Evolutionary conservation across 2,888 invertebrate species (phyloP).

Genomic region (Stegana nigrithorax): DNA sequence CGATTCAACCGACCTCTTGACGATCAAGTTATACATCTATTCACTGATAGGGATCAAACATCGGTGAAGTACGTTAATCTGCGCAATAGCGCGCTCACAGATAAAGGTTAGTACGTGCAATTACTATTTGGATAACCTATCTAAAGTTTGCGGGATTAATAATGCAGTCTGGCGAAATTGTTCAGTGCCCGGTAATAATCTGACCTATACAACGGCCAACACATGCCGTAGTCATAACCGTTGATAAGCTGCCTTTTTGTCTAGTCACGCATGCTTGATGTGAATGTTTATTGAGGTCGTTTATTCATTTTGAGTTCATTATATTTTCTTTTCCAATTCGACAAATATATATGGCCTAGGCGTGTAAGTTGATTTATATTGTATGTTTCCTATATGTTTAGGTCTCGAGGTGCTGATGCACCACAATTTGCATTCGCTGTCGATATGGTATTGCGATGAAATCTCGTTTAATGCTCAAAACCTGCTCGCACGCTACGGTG

Average conservation of each 20-base stretch:
- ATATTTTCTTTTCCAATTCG: background rate
- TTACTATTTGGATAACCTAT: too few relatives aligned
- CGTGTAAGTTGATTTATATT: too few relatives aligned
- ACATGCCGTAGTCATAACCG: too few relatives aligned
- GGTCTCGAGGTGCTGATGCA: slow-evolving; percentile 75
- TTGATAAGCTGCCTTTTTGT: background rate
- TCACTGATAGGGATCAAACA: slow-evolving; percentile 76
- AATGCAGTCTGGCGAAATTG: too few relatives aligned
- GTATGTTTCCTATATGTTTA: slow-evolving; percentile 16
- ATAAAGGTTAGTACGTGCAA: too few relatives aligned
- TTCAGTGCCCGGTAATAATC: too few relatives aligned
- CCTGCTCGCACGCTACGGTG: slow-evolving; percentile 77
- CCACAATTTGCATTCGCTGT: slow-evolving; percentile 80
- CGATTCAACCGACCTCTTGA: slow-evolving; percentile 71
- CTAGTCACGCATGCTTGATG: background rate
- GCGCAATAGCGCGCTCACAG: slow-evolving; percentile 78
- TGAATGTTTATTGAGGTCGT: background rate
- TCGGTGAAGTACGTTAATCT: slow-evolving; percentile 78
- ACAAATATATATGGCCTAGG: too few relatives aligned
- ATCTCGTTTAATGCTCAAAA: slow-evolving; percentile 76
- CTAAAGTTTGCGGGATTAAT: too few relatives aligned
- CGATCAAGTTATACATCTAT: slow-evolving; percentile 78
- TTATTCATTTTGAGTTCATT: too few relatives aligned
- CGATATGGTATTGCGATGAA: slow-evolving; percentile 79
- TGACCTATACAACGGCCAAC: too few relatives aligned